These are phyloP conservation scores for Homarus americanus DNA, from an alignment of 1,140 invertebrate genomes.

Conservation along the genomic window DNA sequence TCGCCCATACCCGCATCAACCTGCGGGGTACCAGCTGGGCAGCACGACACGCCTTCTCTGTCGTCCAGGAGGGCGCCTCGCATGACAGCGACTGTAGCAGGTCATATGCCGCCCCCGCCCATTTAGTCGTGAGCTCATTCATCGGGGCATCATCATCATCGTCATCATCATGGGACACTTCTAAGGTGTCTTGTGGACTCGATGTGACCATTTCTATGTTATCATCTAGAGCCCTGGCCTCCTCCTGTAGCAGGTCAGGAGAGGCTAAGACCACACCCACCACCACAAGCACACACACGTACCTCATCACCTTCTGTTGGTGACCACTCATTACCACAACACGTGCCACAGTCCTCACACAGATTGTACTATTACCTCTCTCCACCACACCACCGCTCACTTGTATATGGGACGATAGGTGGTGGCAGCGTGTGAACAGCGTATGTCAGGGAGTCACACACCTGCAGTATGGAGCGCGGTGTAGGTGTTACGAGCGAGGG, in stretches of 20 bases:
- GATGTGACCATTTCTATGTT: background rate
- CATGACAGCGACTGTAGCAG: slow-evolving; percentile 45
- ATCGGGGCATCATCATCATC: slow-evolving; percentile 22
- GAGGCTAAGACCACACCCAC: slow-evolving; percentile 14
- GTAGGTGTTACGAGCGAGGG: background rate
- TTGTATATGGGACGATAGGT: background rate
- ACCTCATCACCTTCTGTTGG: slow-evolving; percentile 26
- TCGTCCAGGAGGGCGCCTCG: slow-evolving; percentile 40
- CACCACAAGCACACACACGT: slow-evolving; percentile 14
- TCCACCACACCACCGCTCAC: background rate
- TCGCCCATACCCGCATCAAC: slow-evolving; percentile 48
- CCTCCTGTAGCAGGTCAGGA: slow-evolving; percentile 19
- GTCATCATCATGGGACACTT: background rate
- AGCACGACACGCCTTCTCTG: slow-evolving; percentile 35
- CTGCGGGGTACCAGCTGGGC: slow-evolving; percentile 33
- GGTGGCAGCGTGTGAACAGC: background rate
- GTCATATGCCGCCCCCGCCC: slow-evolving; percentile 50
- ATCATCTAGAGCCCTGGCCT: background rate
- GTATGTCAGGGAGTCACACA: background rate
- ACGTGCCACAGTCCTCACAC: background rate
- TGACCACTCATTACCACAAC: background rate
- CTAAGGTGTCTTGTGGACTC: no score
- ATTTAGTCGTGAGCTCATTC: slow-evolving; percentile 27
- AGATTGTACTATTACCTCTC: background rate
- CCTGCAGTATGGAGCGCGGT: background rate